Evolutionary conservation across 2,888 invertebrate genomes (phyloP).

Genomic region (Tuta absoluta): DNA sequence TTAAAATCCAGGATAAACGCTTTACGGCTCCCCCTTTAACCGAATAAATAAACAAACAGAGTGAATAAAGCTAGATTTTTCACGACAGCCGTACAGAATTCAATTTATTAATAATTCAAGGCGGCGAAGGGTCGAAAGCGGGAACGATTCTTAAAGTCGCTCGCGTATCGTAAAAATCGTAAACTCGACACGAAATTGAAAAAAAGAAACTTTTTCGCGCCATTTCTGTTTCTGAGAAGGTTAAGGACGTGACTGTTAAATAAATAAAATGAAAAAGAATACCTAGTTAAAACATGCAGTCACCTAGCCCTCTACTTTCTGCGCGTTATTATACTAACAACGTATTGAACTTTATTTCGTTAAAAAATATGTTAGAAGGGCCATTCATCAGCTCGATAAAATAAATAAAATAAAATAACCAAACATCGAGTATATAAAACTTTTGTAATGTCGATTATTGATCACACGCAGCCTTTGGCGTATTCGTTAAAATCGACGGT

Average conservation of each 20-base stretch:
- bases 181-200: constrained; percentile 63
- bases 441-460: too few relatives aligned
- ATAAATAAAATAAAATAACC: too few relatives aligned
- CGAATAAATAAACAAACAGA: constrained; percentile 30
- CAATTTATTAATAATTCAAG: constrained; percentile 73
- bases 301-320: too few relatives aligned
- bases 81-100: constrained; percentile 39
- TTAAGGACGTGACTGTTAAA: constrained; percentile 22
- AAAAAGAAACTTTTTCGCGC: constrained; percentile 60
- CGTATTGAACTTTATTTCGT: too few relatives aligned
- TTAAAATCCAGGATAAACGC: neutral
- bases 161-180: constrained; percentile 69
- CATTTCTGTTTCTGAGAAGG: constrained; percentile 47
- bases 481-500: too few relatives aligned
- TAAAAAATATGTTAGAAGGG: too few relatives aligned
- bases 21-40: neutral
- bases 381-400: too few relatives aligned
- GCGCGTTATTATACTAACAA: too few relatives aligned
- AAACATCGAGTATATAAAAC: too few relatives aligned
- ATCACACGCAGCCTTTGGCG: too few relatives aligned
- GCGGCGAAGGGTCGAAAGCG: constrained; percentile 56
- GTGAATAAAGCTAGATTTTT: constrained; percentile 37
- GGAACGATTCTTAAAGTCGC: constrained; percentile 67
- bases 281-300: neutral
- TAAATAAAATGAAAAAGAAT: neutral